A percentile compares a stretch with the other conserved stretches of the same genome.
Conservation (phyloP, 2,888 invertebrate species). For the Adineta ricciae region DNA sequence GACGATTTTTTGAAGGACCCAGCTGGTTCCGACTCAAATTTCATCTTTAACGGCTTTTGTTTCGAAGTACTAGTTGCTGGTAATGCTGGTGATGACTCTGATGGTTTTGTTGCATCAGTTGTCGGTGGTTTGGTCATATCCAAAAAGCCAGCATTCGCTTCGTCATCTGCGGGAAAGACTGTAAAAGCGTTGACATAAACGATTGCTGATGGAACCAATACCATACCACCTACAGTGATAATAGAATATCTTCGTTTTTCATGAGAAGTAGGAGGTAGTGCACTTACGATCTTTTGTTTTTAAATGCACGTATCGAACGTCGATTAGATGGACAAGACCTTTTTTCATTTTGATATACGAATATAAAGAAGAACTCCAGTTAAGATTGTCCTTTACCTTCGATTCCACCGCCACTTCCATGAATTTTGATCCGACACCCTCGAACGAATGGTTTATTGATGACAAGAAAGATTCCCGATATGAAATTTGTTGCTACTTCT, state of each 20-base stretch:
- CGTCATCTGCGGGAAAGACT: not conserved
- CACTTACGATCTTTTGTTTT: not conserved
- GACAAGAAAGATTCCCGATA: not conserved
- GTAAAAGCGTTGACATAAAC: not conserved
- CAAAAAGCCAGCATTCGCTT: not conserved
- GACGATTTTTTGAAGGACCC: not conserved
- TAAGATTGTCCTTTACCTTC: not conserved
- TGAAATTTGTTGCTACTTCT: conserved; percentile 10
- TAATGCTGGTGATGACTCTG: not conserved
- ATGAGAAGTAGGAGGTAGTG: not conserved
- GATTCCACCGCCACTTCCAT: conserved; percentile 1
- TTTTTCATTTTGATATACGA: too few species aligned
- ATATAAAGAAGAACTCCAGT: too few species aligned
- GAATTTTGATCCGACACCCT: conserved; percentile 8
- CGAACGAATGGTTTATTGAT: not conserved
- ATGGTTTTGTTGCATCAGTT: not conserved
- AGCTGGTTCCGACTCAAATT: not conserved
- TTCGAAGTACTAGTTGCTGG: not conserved
- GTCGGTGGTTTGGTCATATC: not conserved
- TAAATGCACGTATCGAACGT: not conserved
- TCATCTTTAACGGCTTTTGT: not conserved
- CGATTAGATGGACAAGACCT: not conserved
- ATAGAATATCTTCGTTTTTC: not conserved
- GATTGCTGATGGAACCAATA: not conserved
- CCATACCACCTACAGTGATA: not conserved